Evolutionary conservation across 2,888 invertebrate genomes (phyloP).

Genomic region (Himalopsyche tibetana): DNA sequence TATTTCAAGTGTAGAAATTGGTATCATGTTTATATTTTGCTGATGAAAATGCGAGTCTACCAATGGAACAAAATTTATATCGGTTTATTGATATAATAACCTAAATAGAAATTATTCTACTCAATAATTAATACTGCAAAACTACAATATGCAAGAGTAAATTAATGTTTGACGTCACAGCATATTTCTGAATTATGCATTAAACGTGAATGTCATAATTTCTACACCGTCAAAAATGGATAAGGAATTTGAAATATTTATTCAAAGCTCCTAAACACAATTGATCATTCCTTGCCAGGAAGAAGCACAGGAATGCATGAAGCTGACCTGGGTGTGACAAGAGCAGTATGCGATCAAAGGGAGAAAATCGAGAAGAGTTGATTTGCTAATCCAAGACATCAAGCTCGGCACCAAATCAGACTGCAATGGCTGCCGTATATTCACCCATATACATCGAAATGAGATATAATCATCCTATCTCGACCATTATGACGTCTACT

Average conservation of each 20-base stretch:
- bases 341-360: constrained; percentile 39
- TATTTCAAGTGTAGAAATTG: no score
- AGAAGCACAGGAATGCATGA: neutral
- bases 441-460: constrained; percentile 42
- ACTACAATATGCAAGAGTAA: no score
- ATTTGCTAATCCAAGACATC: constrained; percentile 49
- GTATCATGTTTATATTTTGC: no score
- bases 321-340: constrained; percentile 47
- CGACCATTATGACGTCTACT: constrained; percentile 39
- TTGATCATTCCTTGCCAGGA: constrained; percentile 22
- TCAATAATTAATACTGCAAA: no score
- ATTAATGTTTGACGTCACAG: no score
- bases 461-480: constrained; percentile 13
- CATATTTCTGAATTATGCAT: neutral
- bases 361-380: constrained; percentile 28
- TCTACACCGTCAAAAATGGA: neutral
- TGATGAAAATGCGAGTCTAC: no score
- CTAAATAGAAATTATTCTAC: no score
- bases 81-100: no score
- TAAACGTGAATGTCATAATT: constrained; percentile 8
- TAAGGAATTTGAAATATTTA: neutral
- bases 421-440: constrained; percentile 49
- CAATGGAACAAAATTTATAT: no score
- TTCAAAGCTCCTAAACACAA: neutral
- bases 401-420: constrained; percentile 22